Evolutionary conservation across 64 coral and sea anemone species (phyloP).

Genomic region (Cladopsammia gracilis): DNA sequence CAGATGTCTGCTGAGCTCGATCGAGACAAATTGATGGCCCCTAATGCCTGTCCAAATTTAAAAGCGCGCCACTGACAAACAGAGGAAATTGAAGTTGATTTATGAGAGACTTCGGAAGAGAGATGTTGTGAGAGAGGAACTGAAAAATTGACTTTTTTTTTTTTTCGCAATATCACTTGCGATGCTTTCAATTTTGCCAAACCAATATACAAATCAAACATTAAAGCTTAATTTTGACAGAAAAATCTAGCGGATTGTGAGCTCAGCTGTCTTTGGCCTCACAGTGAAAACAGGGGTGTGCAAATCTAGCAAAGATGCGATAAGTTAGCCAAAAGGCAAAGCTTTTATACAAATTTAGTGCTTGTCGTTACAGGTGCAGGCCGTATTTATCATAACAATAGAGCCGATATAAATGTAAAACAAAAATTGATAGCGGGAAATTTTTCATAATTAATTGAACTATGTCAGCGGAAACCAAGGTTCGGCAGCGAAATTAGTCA

Average conservation of each 20-base stretch:
- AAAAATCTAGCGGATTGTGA: constrained; percentile 65
- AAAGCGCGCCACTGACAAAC: constrained; percentile 64
- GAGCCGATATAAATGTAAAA: constrained; percentile 95
- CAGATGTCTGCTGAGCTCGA: constrained; percentile 88
- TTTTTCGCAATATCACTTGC: constrained; percentile 24
- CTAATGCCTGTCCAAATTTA: constrained; percentile 76
- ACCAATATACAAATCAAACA: constrained; percentile 90
- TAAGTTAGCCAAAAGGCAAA: constrained; percentile 95
- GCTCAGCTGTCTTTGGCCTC: constrained; percentile 75
- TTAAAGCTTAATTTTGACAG: constrained; percentile 77
- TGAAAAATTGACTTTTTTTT: constrained; percentile 38
- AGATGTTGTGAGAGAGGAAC: constrained; percentile 56
- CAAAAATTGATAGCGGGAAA: constrained; percentile 98
- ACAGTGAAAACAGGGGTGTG: constrained; percentile 58
- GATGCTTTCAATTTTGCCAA: constrained; percentile 58
- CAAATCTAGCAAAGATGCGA: constrained; percentile 75
- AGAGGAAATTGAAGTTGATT: constrained; percentile 41
- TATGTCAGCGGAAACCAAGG: constrained; percentile 88
- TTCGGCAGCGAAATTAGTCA: constrained; percentile 74
- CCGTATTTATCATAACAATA: constrained; percentile 96
- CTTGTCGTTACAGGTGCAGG: constrained; percentile 92
- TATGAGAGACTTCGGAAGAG: constrained; percentile 46
- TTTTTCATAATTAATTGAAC: constrained; percentile 99
- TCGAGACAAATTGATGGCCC: constrained; percentile 87
- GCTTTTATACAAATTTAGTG: constrained; percentile 95